Evolutionary conservation across 2,113 vertebrate genomes (phyloP).

Genomic region (Scatophagus argus): DNA sequence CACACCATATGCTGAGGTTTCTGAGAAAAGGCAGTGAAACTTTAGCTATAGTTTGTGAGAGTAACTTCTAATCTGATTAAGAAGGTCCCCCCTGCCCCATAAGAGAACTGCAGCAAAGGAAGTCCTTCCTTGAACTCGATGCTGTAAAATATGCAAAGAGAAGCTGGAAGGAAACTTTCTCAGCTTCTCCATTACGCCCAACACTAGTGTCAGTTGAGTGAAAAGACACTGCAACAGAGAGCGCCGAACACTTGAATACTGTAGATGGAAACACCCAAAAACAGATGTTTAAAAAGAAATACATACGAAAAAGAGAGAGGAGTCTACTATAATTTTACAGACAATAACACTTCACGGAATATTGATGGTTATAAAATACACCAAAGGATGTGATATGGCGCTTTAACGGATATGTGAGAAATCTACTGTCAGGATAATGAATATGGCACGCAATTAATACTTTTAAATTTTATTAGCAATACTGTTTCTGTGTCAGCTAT

Average conservation of each 20-base stretch:
- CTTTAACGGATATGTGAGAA: conserved; percentile 10
- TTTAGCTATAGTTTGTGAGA: conserved; percentile 8
- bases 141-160: conserved; percentile 40
- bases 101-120: background rate
- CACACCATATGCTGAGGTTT: conserved; percentile 32
- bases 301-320: background rate
- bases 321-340: background rate
- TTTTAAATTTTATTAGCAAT: conserved; percentile 27
- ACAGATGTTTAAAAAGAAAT: background rate
- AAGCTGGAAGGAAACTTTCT: conserved; percentile 9
- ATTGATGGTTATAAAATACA: conserved; percentile 9
- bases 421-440: conserved; percentile 24
- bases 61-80: conserved; percentile 35
- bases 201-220: conserved; percentile 2
- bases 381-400: background rate
- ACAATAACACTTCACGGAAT: background rate
- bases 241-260: background rate
- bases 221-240: background rate
- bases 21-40: conserved; percentile 20
- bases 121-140: background rate
- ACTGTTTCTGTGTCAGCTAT: conserved; percentile 12
- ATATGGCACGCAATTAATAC: conserved; percentile 6
- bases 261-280: background rate
- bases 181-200: background rate
- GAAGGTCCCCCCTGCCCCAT: conserved; percentile 11